These are phyloP conservation scores for Esperia sulphurella DNA, from an alignment of 2,888 invertebrate genomes.

Conservation along the genomic window DNA sequence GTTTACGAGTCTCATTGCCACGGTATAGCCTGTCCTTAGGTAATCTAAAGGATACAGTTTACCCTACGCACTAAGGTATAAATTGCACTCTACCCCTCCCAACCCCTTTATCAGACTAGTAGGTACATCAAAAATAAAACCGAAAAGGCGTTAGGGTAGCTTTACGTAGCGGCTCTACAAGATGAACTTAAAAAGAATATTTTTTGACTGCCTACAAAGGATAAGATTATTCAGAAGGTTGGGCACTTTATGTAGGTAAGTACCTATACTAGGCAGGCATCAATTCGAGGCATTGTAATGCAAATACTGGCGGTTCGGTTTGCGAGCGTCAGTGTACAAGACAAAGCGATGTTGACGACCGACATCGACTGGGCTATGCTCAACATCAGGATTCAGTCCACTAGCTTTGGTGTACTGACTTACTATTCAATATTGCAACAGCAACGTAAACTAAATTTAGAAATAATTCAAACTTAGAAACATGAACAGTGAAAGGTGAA, in stretches of 20 bases:
- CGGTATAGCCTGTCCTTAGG: too few species aligned
- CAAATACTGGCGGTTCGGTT: constrained; percentile 70
- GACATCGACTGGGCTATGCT: constrained; percentile 63
- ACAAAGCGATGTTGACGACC: constrained; percentile 74
- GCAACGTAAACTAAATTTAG: not conserved
- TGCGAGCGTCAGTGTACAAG: constrained; percentile 66
- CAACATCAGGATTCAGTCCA: constrained; percentile 53
- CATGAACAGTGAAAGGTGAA: too few species aligned
- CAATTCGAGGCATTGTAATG: constrained; percentile 73
- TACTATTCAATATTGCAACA: not conserved
- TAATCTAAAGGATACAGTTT: too few species aligned
- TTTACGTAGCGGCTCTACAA: not conserved
- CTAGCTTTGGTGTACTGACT: constrained; percentile 19
- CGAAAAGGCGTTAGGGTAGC: not conserved
- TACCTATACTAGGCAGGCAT: constrained; percentile 40
- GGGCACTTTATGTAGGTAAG: constrained; percentile 11
- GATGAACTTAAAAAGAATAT: not conserved
- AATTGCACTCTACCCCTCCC: too few species aligned
- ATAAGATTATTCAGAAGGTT: constrained; percentile 28
- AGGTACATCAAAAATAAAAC: too few species aligned
- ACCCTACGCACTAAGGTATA: too few species aligned
- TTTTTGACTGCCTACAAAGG: not conserved
- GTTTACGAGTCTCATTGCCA: too few species aligned
- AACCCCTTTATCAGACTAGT: too few species aligned
- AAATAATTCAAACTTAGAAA: too few species aligned